Base-by-base conservation (phyloP, 2,113 vertebrate species). In the Forbesichthys agassizii region DNA sequence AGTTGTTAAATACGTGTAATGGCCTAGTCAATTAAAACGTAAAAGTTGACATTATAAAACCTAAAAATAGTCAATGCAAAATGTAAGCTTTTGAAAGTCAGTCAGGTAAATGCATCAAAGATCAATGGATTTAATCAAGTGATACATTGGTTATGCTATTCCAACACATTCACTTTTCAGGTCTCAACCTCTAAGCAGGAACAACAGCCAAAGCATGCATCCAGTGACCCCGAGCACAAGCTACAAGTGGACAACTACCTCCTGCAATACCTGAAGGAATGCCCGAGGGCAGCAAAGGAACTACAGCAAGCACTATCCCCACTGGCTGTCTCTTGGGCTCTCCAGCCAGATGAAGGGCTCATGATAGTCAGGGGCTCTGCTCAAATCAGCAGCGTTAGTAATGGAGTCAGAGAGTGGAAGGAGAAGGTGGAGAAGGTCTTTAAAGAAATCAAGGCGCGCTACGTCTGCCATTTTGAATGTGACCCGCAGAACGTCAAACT, bases 181-280 rank as follows among this genome's bases (percentile, higher is more conserved):
- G 36, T 42, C 7, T 42, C 36, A 1, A 11, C 48, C 61, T 77
- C 48, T 48, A 61, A 56, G 46, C 63, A 80, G 66, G 52, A 33
- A 1, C 52, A 59, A 8, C 56, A 11, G 33, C 13, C 60, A 14
- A 8, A 2, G 57, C 48, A 11, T 56, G 11, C 14, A 52, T 0
- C 53, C 20, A 42, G 57, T 80, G 71, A 20, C 46, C 63, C 55
- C 74, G 68, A 79, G 12, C 48, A 73, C 27, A 46, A 80, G 66
- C 27, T 57, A 20, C 2, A 10, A 0, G 33, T 16, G 1, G 69
- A 88, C 11, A 0, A 5, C 1, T 74, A 74, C 78, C 64, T 87
- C 16, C 56, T 85, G 3, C 62, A 58, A 8, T 88, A 72, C 61
- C 11, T 87, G 1, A 71, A 55, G 18, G 84, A 84, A 49, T 66